phyloP scores from a whole-genome alignment of 2,888 invertebrate species.

The Nemoura dubitans region DNA sequence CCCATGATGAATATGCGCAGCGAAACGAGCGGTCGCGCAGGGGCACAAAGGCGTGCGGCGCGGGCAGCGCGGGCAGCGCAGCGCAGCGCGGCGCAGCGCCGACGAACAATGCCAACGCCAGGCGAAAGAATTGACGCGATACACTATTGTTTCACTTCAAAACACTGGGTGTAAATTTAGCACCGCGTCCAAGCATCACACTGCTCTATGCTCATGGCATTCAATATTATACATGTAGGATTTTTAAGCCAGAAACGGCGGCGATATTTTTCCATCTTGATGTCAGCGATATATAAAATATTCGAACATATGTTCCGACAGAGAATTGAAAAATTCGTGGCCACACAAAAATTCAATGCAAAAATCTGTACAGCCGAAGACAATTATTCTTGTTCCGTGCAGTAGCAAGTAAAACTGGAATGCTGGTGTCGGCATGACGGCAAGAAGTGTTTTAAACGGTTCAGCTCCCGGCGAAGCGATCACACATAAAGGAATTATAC shows the following conservation, averaged over 20 bases:
- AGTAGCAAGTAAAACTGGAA: constrained; percentile 18
- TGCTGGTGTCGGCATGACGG: not conserved
- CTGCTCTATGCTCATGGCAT: not conserved
- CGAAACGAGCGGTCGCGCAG: not conserved
- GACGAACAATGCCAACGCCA: constrained; percentile 24
- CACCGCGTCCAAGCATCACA: constrained; percentile 15
- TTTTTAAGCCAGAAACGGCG: not conserved
- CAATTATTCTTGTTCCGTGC: constrained; percentile 34
- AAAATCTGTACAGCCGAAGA: constrained; percentile 18
- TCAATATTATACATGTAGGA: constrained; percentile 17
- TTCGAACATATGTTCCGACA: constrained; percentile 39
- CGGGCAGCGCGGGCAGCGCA: not conserved
- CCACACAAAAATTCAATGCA: constrained; percentile 34
- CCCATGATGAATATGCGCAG: not conserved
- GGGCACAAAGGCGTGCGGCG: not conserved
- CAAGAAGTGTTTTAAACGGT: constrained; percentile 17
- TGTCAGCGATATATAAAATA: constrained; percentile 32
- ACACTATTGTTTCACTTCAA: constrained; percentile 16
- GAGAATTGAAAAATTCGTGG: not conserved
- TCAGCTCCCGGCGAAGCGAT: constrained; percentile 14
- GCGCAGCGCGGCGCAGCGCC: too few relatives aligned
- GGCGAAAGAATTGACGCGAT: constrained; percentile 15
- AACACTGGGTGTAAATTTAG: constrained; percentile 32
- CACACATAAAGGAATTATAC: constrained; percentile 22
- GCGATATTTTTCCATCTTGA: not conserved